phyloP scores from a whole-genome alignment of 92 coral and sea anemone species.

The Siderastrea siderea region DNA sequence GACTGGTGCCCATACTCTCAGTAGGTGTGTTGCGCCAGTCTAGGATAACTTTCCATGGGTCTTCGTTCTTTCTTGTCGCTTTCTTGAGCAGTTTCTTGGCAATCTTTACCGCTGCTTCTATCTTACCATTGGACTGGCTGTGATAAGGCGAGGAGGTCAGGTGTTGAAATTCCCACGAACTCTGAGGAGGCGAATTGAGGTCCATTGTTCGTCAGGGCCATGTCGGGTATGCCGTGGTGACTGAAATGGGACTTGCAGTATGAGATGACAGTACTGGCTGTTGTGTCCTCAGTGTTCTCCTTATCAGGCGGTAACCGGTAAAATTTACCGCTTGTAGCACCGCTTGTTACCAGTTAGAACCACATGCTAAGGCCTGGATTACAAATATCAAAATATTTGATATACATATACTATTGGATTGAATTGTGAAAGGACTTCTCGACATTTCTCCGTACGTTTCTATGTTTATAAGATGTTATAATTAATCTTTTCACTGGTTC shows the following conservation, averaged over 20 bases:
- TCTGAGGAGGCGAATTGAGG: conserved; percentile 39
- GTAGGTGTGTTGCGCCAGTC: conserved; percentile 40
- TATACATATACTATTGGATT: too few species aligned
- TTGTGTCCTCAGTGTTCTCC: too few species aligned
- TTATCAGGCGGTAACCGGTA: too few species aligned
- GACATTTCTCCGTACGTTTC: too few species aligned
- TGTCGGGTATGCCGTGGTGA: conserved; percentile 24
- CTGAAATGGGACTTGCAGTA: conserved; percentile 12
- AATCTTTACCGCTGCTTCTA: conserved; percentile 30
- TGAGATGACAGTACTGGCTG: conserved; percentile 1
- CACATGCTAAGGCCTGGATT: too few species aligned
- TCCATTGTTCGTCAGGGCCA: conserved; percentile 38
- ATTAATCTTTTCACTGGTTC: too few species aligned
- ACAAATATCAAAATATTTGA: too few species aligned
- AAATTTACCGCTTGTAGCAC: too few species aligned
- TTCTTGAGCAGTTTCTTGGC: conserved; percentile 41
- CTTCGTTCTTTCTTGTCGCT: background rate
- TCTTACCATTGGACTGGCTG: conserved; percentile 35
- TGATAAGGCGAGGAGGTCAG: conserved; percentile 46
- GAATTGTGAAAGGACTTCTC: too few species aligned
- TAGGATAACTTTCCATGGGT: conserved; percentile 13
- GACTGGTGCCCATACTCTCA: conserved; percentile 33
- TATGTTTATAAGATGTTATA: too few species aligned
- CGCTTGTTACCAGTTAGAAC: too few species aligned
- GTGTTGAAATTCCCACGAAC: conserved; percentile 53